These are phyloP conservation scores for Chloroclysta siterata DNA, from an alignment of 2,888 invertebrate genomes.

Conservation along the genomic window DNA sequence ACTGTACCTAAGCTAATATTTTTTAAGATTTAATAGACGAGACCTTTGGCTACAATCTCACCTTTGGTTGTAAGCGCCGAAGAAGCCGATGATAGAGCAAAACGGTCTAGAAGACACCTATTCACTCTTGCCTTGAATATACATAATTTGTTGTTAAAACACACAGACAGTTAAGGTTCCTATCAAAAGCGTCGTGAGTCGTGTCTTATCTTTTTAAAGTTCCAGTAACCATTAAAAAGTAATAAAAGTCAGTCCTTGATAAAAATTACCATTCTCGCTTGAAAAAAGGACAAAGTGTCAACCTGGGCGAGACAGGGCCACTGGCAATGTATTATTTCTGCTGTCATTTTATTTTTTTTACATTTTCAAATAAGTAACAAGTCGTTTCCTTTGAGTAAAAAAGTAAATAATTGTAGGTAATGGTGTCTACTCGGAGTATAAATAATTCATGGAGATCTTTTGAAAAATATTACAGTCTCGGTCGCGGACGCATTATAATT, in stretches of 20 bases:
- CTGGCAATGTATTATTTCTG: constrained; percentile 34
- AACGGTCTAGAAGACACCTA: too few relatives aligned
- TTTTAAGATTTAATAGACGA: too few relatives aligned
- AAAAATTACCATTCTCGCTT: constrained; percentile 31
- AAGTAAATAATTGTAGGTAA: constrained; percentile 73
- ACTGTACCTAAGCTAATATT: too few relatives aligned
- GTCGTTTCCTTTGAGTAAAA: constrained; percentile 70
- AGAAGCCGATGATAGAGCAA: too few relatives aligned
- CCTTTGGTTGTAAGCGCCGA: too few relatives aligned
- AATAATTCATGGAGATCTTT: constrained; percentile 80
- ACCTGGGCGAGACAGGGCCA: constrained; percentile 22
- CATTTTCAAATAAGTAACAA: constrained; percentile 62
- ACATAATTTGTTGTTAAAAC: too few relatives aligned
- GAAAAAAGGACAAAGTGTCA: constrained; percentile 32
- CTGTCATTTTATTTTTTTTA: constrained; percentile 47
- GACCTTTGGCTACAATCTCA: too few relatives aligned
- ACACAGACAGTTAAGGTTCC: background rate
- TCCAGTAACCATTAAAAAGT: constrained; percentile 26
- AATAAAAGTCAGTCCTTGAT: constrained; percentile 28
- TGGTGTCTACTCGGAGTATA: constrained; percentile 74
- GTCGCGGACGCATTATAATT: constrained; percentile 77
- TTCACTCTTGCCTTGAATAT: too few relatives aligned
- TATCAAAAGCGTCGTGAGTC: constrained; percentile 2
- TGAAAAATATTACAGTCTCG: constrained; percentile 72
- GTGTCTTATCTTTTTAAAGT: constrained; percentile 14